Conservation (phyloP, 2,888 invertebrate species). For the Lycia hirtaria region DNA sequence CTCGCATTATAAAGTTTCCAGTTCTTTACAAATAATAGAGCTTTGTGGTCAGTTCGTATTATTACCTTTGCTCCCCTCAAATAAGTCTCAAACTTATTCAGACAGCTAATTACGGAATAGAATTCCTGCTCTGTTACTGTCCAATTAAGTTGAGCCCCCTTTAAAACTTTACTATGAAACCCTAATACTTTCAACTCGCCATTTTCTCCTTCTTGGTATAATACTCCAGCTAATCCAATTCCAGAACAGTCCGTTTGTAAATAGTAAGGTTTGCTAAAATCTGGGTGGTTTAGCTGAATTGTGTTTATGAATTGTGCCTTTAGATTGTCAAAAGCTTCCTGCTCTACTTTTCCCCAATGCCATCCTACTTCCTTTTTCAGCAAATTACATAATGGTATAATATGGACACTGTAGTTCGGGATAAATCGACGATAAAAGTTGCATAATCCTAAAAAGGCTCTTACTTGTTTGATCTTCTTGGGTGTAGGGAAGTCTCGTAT, state of each 20-base stretch:
- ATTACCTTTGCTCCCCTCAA: slow-evolving; percentile 38
- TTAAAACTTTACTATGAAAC: slow-evolving; percentile 37
- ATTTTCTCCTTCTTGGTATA: slow-evolving; percentile 36
- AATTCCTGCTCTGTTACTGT: slow-evolving; percentile 46
- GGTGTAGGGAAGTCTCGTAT: slow-evolving; percentile 39
- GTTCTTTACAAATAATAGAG: slow-evolving; percentile 36
- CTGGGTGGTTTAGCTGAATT: slow-evolving; percentile 22
- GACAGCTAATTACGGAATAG: slow-evolving; percentile 38
- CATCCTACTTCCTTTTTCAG: slow-evolving; percentile 35
- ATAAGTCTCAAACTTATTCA: slow-evolving; percentile 44
- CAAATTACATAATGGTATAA: slow-evolving; percentile 35
- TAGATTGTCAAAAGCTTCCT: slow-evolving; percentile 33
- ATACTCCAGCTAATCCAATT: slow-evolving; percentile 29
- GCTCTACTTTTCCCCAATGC: slow-evolving; percentile 30
- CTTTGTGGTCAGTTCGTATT: slow-evolving; percentile 43
- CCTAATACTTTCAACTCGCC: slow-evolving; percentile 32
- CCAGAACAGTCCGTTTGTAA: slow-evolving; percentile 36
- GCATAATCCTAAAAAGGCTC: slow-evolving; percentile 43
- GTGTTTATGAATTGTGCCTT: slow-evolving; percentile 36
- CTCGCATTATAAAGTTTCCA: slow-evolving; percentile 42
- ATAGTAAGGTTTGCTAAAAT: slow-evolving; percentile 31
- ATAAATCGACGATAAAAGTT: slow-evolving; percentile 45
- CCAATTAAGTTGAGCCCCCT: slow-evolving; percentile 31
- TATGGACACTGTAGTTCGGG: slow-evolving; percentile 25
- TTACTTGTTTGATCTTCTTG: slow-evolving; percentile 37